Conservation (phyloP, 1,140 invertebrate genomes). For the Drosophila sp. region DNA sequence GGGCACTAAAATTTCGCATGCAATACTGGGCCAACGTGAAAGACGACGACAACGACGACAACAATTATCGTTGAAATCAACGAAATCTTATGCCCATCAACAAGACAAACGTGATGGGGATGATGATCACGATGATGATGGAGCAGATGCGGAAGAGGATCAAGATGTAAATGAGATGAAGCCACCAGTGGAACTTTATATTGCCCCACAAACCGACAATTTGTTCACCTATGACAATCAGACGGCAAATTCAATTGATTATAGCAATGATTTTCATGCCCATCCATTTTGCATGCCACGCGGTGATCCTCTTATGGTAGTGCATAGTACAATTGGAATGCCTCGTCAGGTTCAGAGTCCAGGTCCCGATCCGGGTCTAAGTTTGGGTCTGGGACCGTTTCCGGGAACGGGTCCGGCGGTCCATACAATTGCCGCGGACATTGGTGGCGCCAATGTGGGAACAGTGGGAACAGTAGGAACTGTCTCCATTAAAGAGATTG, state of each 20-base stretch:
- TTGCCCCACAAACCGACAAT: not conserved
- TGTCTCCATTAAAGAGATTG: not conserved
- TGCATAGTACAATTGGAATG: not conserved
- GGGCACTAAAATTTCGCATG: not conserved
- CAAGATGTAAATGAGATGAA: not conserved
- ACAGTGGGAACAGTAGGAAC: too few relatives aligned
- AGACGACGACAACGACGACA: not conserved
- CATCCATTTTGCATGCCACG: constrained; percentile 7
- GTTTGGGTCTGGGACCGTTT: too few relatives aligned
- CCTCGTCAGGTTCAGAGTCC: not conserved
- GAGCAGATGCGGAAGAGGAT: constrained; percentile 5
- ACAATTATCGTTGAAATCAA: not conserved
- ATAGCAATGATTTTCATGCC: not conserved
- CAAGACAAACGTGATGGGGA: not conserved
- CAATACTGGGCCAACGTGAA: not conserved
- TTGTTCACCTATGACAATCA: not conserved
- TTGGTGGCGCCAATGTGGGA: too few relatives aligned
- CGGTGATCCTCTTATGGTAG: not conserved
- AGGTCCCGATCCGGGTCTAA: too few relatives aligned
- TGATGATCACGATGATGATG: not conserved
- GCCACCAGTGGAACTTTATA: not conserved
- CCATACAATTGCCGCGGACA: too few relatives aligned
- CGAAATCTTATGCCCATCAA: too few relatives aligned
- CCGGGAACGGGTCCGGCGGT: too few relatives aligned
- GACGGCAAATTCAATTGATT: not conserved